Conservation (phyloP, 1,140 invertebrate genomes). For the Diplogasteroides magnus region DNA sequence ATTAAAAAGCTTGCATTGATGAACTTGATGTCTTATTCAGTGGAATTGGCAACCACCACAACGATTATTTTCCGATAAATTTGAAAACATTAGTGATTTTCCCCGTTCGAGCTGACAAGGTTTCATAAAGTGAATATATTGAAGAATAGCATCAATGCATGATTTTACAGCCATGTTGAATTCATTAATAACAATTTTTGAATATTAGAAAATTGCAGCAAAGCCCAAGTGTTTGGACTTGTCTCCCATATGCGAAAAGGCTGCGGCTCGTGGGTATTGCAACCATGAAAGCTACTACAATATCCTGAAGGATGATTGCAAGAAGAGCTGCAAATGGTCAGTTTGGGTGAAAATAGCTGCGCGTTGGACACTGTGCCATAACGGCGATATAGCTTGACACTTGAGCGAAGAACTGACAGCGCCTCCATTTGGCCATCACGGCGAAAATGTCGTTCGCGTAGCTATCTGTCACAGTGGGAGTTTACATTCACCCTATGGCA, state of each 20-base stretch:
- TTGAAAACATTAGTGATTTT: neutral
- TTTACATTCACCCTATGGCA: neutral
- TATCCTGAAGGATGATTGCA: neutral
- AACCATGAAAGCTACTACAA: neutral
- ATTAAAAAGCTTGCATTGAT: too few species aligned
- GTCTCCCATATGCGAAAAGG: neutral
- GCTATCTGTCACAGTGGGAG: neutral
- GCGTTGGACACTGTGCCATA: too few species aligned
- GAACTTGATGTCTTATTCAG: too few species aligned
- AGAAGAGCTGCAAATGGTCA: neutral
- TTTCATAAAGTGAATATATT: too few species aligned
- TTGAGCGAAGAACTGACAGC: neutral
- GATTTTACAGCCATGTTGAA: neutral
- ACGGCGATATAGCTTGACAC: neutral
- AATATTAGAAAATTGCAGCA: too few species aligned
- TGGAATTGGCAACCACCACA: too few species aligned
- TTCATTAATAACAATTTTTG: too few species aligned
- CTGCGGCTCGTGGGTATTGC: neutral
- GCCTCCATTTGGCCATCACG: neutral
- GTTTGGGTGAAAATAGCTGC: too few species aligned
- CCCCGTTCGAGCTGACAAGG: too few species aligned
- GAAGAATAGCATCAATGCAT: too few species aligned
- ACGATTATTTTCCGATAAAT: too few species aligned
- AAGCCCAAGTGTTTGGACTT: neutral
- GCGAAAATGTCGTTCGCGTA: neutral